Conservation (phyloP, 1,140 invertebrate genomes). For the Papilio polyxenes region DNA sequence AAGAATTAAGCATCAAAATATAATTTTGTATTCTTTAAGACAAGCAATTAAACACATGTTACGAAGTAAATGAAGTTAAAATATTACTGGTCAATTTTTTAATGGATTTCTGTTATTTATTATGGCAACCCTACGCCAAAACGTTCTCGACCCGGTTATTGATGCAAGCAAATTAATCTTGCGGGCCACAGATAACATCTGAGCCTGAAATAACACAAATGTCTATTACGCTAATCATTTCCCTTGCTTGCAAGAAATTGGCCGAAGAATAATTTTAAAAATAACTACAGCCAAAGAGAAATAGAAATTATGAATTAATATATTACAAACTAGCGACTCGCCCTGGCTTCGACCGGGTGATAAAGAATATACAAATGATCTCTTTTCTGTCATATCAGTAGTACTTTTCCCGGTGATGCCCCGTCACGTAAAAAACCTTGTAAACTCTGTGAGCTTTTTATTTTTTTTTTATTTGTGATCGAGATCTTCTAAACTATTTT, state of each 20-base stretch:
- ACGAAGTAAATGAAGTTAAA: too few relatives aligned
- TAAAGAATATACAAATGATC: too few relatives aligned
- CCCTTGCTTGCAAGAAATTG: conserved; percentile 1
- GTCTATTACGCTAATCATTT: conserved; percentile 19
- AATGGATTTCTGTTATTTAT: background rate
- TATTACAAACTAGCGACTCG: background rate
- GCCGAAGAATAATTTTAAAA: background rate
- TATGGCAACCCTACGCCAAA: conserved; percentile 12
- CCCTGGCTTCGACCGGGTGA: too few relatives aligned
- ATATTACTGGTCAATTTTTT: background rate
- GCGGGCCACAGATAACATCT: conserved; percentile 27
- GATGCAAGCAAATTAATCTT: conserved; percentile 35
- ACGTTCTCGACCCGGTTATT: conserved; percentile 31
- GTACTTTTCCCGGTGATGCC: too few relatives aligned
- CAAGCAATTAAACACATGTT: too few relatives aligned
- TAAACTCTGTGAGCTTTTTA: too few relatives aligned
- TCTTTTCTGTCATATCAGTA: too few relatives aligned
- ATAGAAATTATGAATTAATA: background rate
- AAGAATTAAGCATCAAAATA: too few relatives aligned
- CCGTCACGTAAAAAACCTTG: too few relatives aligned
- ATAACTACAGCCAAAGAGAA: background rate
- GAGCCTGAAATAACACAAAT: conserved; percentile 32
- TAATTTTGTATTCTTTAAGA: too few relatives aligned
- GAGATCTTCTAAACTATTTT: too few relatives aligned
- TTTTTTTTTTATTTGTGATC: too few relatives aligned